Evolutionary conservation across 2,888 invertebrate genomes (phyloP).

Genomic region (Drosophila paranaensis): DNA sequence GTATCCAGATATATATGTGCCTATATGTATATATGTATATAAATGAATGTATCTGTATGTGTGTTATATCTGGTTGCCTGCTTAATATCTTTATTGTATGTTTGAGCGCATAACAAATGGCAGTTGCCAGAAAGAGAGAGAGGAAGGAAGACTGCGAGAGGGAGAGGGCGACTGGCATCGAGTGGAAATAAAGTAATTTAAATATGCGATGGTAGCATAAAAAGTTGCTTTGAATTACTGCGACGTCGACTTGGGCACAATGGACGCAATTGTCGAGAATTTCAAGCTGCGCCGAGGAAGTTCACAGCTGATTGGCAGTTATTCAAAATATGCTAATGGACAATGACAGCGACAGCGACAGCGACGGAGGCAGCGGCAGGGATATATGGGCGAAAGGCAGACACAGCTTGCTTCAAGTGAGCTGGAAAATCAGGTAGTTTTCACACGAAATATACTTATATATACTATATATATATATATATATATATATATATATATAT

Average conservation of each 20-base stretch:
- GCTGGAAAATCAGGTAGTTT: slow-evolving; percentile 75
- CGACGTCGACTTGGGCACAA: slow-evolving; percentile 59
- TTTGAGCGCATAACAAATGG: slow-evolving; percentile 58
- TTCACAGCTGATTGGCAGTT: slow-evolving; percentile 72
- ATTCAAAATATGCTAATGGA: slow-evolving; percentile 63
- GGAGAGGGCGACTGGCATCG: slow-evolving; percentile 29
- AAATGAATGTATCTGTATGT: not conserved
- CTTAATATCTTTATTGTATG: slow-evolving; percentile 71
- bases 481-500: too few species aligned
- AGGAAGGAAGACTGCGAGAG: not conserved
- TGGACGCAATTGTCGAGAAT: slow-evolving; percentile 65
- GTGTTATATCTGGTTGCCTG: slow-evolving; percentile 41
- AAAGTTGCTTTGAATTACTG: slow-evolving; percentile 62
- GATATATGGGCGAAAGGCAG: slow-evolving; percentile 9
- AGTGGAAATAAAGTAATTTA: slow-evolving; percentile 77
- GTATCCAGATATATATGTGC: slow-evolving; percentile 16
- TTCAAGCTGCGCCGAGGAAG: slow-evolving; percentile 34
- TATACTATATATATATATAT: too few species aligned
- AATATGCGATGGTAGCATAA: slow-evolving; percentile 64
- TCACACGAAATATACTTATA: slow-evolving; percentile 58
- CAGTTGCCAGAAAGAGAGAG: not conserved
- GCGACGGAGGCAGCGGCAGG: not conserved
- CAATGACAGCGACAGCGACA: slow-evolving; percentile 5
- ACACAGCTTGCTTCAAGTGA: slow-evolving; percentile 44
- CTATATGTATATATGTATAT: not conserved